phyloP scores from a whole-genome alignment of 2,113 vertebrate species.

The Trachemys scripta region DNA sequence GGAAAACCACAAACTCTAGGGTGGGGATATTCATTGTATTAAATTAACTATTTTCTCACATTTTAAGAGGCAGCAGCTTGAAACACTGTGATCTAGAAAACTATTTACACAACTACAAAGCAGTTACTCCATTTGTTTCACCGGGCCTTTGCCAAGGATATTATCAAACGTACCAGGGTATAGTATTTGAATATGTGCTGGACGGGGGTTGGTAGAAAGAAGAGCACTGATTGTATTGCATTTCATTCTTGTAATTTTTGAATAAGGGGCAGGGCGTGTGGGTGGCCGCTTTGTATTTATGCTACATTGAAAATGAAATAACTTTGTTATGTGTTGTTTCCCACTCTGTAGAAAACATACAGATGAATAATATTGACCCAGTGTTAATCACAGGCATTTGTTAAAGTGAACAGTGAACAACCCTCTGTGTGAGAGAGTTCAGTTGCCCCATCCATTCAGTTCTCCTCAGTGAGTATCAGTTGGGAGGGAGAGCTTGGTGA shows the following conservation, averaged over 20 bases:
- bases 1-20: slow-evolving; percentile 27
- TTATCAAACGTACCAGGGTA: neutral
- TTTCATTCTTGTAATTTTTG: neutral
- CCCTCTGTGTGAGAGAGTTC: neutral
- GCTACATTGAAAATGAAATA: neutral
- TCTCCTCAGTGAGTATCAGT: neutral
- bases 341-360: neutral
- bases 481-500: neutral
- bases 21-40: slow-evolving; percentile 37
- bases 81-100: neutral
- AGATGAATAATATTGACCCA: neutral
- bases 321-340: neutral
- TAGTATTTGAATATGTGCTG: neutral
- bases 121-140: neutral
- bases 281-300: neutral
- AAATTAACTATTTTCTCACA: slow-evolving; percentile 17
- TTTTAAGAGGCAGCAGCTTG: neutral
- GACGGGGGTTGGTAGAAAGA: neutral
- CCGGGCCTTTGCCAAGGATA: neutral
- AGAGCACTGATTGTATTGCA: neutral
- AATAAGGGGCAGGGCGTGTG: neutral
- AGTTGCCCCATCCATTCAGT: neutral
- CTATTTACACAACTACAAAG: neutral
- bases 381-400: neutral
- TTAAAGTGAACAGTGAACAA: slow-evolving; percentile 21